Evolutionary conservation across 2,113 vertebrate genomes (phyloP), one percentile per base, ranked within the genome.

Genomic region (Oxygymnocypris stewartii): DNA sequence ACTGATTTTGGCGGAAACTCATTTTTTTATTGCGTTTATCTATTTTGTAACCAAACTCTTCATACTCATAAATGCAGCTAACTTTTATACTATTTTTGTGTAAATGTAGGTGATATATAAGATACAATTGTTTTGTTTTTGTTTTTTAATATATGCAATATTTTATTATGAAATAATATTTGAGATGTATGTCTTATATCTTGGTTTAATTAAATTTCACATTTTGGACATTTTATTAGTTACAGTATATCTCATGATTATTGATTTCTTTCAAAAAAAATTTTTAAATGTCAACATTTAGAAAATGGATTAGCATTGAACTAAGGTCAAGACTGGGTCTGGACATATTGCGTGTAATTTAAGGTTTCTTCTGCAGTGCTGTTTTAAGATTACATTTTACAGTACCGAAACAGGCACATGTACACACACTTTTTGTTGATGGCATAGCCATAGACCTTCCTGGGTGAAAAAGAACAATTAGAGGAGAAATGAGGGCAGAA

Each of bases 381-480:
- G 79, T 63, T 82, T 82, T 82, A 47, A 49, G 37, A 47, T 44
- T 67, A 49, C 16, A 82, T 65, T 67, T 31, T 31, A 35, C 63
- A 71, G 25, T 40, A 84, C 49, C 5, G 13, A 20, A 79, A 84
- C 77, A 88, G 63, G 80, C 74, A 25, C 87, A 86, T 18, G 35
- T 54, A 61, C 85, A 90, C 91, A 90, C 90, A 85, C 89, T 91
- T 82, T n/a, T 79, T 88, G 88, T 35, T 86, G 85, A 65, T 80
- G 86, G 75, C 84, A 88, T 90, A 93, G 88, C 90, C 12, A 6
- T 59, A 84, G 82, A 87, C 91, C 91, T 94, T 95, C 91, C 87
- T 93, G 90, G 93, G 95, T 90, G 93, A 94, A 96, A 95, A 95
- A 94, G 93, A 94, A 93, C 93, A 95, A 95, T 94, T 95, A 93